Evolutionary conservation across 2,797 vertebrate genomes (phyloP).

Genomic region (Intellagama lesueurii): DNA sequence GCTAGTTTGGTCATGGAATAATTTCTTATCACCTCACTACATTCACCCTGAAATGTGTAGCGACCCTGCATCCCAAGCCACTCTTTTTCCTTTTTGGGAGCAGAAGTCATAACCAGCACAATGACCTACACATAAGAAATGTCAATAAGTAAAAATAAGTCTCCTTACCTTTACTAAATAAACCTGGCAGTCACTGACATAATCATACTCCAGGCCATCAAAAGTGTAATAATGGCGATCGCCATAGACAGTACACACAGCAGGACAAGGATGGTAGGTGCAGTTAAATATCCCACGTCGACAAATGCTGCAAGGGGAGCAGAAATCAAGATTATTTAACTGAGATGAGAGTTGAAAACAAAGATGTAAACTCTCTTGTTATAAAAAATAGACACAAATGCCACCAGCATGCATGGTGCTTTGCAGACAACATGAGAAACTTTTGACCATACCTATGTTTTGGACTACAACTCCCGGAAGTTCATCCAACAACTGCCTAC

Average conservation of each 20-base stretch:
- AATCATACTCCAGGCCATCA: conserved; percentile 96
- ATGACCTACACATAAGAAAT: conserved; percentile 5
- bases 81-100: not conserved
- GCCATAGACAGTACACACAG: conserved; percentile 94
- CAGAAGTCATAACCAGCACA: not conserved
- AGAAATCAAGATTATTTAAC: conserved; percentile 23
- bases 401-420: not conserved
- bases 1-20: not conserved
- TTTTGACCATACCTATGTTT: not conserved
- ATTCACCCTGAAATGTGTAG: not conserved
- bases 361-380: not conserved
- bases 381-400: not conserved
- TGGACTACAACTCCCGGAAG: not conserved
- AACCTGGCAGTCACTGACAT: conserved; percentile 94
- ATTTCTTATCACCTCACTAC: not conserved
- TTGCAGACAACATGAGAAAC: not conserved
- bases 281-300: conserved; percentile 95
- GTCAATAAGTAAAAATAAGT: not conserved
- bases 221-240: conserved; percentile 97
- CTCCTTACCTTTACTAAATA: conserved; percentile 91
- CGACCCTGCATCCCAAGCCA: too few relatives aligned
- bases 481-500: not conserved
- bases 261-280: conserved; percentile 93
- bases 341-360: not conserved
- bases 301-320: conserved; percentile 85